Percentiles rank a stretch among this genome's conserved stretches.
Conservation (phyloP, 2,797 vertebrate genomes). For the Pogoniulus pusillus region DNA sequence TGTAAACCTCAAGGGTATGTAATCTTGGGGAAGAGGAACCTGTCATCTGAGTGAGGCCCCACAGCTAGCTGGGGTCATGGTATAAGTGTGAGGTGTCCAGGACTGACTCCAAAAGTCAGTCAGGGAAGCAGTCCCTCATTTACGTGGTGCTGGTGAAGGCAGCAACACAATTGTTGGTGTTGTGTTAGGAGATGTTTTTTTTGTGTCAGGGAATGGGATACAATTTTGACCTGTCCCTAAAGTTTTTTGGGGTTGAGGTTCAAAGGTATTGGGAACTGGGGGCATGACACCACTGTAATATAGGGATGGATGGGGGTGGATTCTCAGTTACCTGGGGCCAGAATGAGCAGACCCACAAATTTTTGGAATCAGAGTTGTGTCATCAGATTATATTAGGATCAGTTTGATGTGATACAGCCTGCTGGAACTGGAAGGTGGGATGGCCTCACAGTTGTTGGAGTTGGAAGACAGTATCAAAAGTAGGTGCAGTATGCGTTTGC, state of each 20-base stretch:
- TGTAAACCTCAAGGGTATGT: background rate
- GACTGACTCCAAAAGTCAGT: background rate
- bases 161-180: background rate
- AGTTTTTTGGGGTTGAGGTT: background rate
- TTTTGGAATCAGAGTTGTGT: background rate
- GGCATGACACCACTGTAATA: background rate
- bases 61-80: fast-evolving
- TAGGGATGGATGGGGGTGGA: background rate
- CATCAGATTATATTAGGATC: background rate
- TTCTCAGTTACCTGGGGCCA: background rate
- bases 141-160: background rate
- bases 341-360: background rate
- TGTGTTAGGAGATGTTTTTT: fast-evolving
- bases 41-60: background rate
- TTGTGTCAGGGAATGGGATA: too few species aligned
- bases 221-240: background rate
- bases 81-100: too few species aligned
- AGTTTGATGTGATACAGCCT: background rate
- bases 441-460: background rate
- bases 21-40: background rate
- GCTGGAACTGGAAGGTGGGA: background rate
- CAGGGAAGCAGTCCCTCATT: background rate
- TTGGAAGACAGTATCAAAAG: background rate
- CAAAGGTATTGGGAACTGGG: background rate
- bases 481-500: background rate